These are phyloP conservation scores for Rhincodon typus DNA, from an alignment of 2,797 vertebrate species.

Conservation along the genomic window DNA sequence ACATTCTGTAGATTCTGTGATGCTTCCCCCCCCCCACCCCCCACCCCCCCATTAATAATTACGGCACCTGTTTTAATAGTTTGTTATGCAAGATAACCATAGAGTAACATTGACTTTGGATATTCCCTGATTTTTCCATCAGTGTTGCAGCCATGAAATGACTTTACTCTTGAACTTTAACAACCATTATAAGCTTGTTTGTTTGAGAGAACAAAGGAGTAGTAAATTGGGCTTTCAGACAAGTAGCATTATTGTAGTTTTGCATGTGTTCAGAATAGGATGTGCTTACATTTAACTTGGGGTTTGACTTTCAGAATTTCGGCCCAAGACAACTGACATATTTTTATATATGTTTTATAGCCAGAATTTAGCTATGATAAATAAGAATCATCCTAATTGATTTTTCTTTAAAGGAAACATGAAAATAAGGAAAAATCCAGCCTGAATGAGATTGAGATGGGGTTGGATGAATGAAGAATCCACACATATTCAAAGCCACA, in stretches of 20 bases:
- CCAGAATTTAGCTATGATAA: not conserved
- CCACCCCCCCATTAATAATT: not conserved
- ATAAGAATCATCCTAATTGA: not conserved
- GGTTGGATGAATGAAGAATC: not conserved
- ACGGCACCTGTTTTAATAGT: not conserved
- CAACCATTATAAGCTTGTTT: not conserved
- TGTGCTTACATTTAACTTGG: not conserved
- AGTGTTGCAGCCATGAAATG: not conserved
- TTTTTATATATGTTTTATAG: not conserved
- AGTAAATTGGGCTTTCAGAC: not conserved
- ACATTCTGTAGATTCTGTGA: not conserved
- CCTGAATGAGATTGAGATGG: not conserved
- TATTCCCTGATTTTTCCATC: not conserved
- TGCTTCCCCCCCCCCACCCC: not conserved
- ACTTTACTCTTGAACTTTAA: not conserved
- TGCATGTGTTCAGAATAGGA: not conserved
- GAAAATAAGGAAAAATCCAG: not conserved
- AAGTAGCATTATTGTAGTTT: not conserved
- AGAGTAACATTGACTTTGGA: not conserved
- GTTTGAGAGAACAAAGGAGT: not conserved
- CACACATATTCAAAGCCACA: not conserved
- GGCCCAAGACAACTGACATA: not conserved
- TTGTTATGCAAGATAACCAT: not conserved
- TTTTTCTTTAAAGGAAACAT: not conserved
- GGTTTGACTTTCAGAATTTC: not conserved